Evolutionary conservation across 1,140 invertebrate genomes (phyloP).

Genomic region (Drosophila ercepeae): DNA sequence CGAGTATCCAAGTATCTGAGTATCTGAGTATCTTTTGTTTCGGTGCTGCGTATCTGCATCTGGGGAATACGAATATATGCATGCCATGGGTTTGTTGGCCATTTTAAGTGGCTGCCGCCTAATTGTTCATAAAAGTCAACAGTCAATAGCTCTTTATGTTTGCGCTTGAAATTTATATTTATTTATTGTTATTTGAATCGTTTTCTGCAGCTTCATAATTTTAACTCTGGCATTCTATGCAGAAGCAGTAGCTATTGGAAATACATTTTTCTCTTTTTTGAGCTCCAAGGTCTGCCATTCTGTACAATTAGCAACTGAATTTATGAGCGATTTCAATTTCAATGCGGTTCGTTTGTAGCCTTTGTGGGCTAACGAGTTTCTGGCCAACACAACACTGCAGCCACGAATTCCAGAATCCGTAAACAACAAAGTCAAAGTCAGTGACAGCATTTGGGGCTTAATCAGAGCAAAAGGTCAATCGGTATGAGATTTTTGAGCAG

Average conservation of each 20-base stretch:
- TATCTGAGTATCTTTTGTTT: slow-evolving; percentile 48
- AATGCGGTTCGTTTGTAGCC: slow-evolving; percentile 53
- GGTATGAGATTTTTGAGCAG: neutral
- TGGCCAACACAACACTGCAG: slow-evolving; percentile 19
- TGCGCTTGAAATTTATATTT: slow-evolving; percentile 81
- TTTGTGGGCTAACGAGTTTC: slow-evolving; percentile 64
- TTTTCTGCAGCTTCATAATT: slow-evolving; percentile 78
- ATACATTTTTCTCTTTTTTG: slow-evolving; percentile 54
- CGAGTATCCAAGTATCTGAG: slow-evolving; percentile 31
- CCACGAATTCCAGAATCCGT: slow-evolving; percentile 22
- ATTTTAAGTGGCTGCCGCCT: slow-evolving; percentile 80
- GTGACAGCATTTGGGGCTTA: slow-evolving; percentile 33
- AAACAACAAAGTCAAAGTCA: slow-evolving; percentile 49
- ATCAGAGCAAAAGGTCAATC: slow-evolving; percentile 25
- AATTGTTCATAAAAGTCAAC: slow-evolving; percentile 82
- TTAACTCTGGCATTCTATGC: slow-evolving; percentile 32
- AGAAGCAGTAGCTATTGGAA: slow-evolving; percentile 62
- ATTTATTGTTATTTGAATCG: slow-evolving; percentile 70
- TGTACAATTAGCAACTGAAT: slow-evolving; percentile 78
- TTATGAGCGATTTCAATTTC: slow-evolving; percentile 81
- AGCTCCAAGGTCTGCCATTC: slow-evolving; percentile 77
- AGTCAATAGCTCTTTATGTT: slow-evolving; percentile 82
- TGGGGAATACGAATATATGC: slow-evolving; percentile 21
- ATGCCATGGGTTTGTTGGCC: slow-evolving; percentile 58
- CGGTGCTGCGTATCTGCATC: slow-evolving; percentile 43